Evolutionary conservation across 2,113 vertebrate species (phyloP).

Genomic region (Colossoma macropomum): DNA sequence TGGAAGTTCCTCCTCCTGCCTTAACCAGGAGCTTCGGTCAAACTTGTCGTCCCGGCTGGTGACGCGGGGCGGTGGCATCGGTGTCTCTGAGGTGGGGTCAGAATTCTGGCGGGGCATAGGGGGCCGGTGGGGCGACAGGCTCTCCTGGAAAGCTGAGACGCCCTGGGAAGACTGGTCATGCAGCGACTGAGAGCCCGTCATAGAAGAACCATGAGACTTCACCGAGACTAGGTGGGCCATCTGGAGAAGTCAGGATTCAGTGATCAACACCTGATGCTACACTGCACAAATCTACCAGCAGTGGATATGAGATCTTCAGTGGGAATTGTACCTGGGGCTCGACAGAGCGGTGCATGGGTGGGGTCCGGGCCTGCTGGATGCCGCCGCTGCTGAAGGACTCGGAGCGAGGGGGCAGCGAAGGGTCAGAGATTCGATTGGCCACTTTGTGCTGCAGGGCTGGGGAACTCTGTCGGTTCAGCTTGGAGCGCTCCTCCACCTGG

Average conservation of each 20-base stretch:
- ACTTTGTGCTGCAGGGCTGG: slow-evolving; percentile 95
- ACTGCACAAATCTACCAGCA: background rate
- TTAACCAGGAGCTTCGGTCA: slow-evolving; percentile 96
- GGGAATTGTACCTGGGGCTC: slow-evolving; percentile 88
- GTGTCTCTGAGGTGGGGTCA: slow-evolving; percentile 97
- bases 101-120: slow-evolving; percentile 99
- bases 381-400: slow-evolving; percentile 97
- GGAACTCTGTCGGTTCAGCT: slow-evolving; percentile 89
- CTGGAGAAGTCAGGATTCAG: slow-evolving; percentile 58
- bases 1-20: slow-evolving; percentile 96
- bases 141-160: slow-evolving; percentile 92
- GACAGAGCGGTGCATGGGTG: slow-evolving; percentile 91
- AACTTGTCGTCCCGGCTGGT: slow-evolving; percentile 86
- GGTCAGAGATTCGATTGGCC: slow-evolving; percentile 97
- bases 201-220: slow-evolving; percentile 91
- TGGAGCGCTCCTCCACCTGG: slow-evolving; percentile 88
- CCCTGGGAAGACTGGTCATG: slow-evolving; percentile 94
- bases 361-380: slow-evolving; percentile 92
- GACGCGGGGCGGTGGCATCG: slow-evolving; percentile 90
- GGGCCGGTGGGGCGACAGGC: slow-evolving; percentile 90
- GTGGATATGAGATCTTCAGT: background rate
- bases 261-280: background rate
- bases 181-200: slow-evolving; percentile 96
- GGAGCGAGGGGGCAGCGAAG: slow-evolving; percentile 92
- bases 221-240: slow-evolving; percentile 94